Evolutionary conservation across 2,113 vertebrate species (phyloP).

Genomic region (Grallaria varia): DNA sequence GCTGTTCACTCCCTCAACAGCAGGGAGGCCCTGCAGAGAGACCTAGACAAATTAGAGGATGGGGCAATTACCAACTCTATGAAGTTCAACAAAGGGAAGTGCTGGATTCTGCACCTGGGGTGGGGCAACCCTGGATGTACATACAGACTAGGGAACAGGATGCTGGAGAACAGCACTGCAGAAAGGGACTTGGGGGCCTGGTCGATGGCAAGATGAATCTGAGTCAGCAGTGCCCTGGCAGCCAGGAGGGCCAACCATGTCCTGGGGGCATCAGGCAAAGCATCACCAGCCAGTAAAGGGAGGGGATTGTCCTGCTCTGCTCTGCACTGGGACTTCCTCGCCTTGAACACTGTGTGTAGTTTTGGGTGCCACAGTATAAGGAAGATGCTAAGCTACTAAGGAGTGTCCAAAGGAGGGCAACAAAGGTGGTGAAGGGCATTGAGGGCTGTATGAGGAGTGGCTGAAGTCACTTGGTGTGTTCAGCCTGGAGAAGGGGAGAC

Average conservation of each 20-base stretch:
- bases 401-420: background rate
- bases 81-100: background rate
- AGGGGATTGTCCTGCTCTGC: background rate
- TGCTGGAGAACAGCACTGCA: background rate
- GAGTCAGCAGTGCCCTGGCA: background rate
- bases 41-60: background rate
- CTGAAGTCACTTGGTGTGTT: background rate
- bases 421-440: background rate
- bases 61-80: background rate
- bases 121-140: background rate
- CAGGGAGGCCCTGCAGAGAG: background rate
- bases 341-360: background rate
- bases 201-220: background rate
- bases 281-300: background rate
- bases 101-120: background rate
- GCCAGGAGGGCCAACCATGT: background rate
- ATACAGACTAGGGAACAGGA: background rate
- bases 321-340: background rate
- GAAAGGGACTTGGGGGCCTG: background rate
- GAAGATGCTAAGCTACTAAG: background rate
- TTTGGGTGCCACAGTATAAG: background rate
- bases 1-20: background rate
- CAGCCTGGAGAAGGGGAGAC: background rate
- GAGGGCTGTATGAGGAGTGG: background rate
- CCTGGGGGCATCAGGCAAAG: background rate